These are phyloP conservation scores for Abrostola triplasia DNA, from an alignment of 2,888 invertebrate genomes.

Conservation along the genomic window DNA sequence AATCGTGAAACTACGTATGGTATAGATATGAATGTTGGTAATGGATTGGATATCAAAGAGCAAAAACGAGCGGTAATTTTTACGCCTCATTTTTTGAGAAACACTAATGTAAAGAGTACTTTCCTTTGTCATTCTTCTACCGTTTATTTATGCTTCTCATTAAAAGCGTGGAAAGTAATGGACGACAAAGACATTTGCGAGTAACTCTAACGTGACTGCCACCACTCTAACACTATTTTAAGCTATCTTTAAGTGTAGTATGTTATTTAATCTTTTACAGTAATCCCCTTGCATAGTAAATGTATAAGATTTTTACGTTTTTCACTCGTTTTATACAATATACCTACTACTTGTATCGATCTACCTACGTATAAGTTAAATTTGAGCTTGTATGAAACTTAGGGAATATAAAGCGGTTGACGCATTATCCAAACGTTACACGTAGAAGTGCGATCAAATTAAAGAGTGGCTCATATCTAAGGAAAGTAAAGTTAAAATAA, in stretches of 20 bases:
- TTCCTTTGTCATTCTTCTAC: slow-evolving; percentile 29
- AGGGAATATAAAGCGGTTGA: slow-evolving; percentile 64
- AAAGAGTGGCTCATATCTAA: slow-evolving; percentile 61
- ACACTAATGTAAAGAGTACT: slow-evolving; percentile 41
- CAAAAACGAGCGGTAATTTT: slow-evolving; percentile 20
- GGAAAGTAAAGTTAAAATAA: slow-evolving; percentile 55
- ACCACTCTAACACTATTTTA: slow-evolving; percentile 78
- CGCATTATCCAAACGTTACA: slow-evolving; percentile 66
- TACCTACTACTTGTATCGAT: slow-evolving; percentile 81
- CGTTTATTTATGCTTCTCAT: slow-evolving; percentile 53
- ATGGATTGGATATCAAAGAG: slow-evolving; percentile 35
- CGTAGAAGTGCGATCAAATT: slow-evolving; percentile 67
- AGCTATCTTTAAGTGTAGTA: slow-evolving; percentile 87
- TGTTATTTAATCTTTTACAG: slow-evolving; percentile 83
- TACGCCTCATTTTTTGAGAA: slow-evolving; percentile 26
- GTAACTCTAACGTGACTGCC: slow-evolving; percentile 57
- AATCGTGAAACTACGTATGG: slow-evolving; percentile 48
- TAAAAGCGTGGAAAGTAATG: slow-evolving; percentile 46
- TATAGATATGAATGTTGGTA: slow-evolving; percentile 27
- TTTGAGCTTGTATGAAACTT: slow-evolving; percentile 85
- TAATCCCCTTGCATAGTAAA: slow-evolving; percentile 84
- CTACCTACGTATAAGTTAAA: slow-evolving; percentile 85
- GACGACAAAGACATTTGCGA: slow-evolving; percentile 30
- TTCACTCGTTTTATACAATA: slow-evolving; percentile 88
- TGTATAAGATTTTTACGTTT: slow-evolving; percentile 85